Base-by-base conservation (phyloP, 2,797 vertebrate genomes). In the Chromis chromis region DNA sequence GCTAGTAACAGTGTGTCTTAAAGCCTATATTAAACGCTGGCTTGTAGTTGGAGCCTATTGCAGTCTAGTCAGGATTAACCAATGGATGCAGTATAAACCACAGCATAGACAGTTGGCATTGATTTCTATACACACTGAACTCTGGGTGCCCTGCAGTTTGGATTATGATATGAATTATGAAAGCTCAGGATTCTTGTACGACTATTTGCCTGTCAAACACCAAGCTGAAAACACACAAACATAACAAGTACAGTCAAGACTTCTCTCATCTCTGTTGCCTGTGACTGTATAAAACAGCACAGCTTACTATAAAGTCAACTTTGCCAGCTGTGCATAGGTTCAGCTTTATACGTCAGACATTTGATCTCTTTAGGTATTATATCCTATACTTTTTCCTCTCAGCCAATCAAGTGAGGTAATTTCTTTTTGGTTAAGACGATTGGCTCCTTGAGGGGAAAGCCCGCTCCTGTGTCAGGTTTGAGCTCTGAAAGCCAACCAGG, bases 381-480 rank as follows among this genome's bases (percentile, higher is more conserved):
- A 65, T 76, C 60, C 66, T 75, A 65, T 36, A 28, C 42, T 53
- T 50, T 83, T 70, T 83, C 21, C 33, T 69, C 54, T 65, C 61
- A 55, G 67, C 72, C 67, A 82, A 79, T 82, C 69, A 80, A 70
- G 61, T 86, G 83, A 76, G 55, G 79, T 89, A 10, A 88, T 88
- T 75, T 64, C 24, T 78, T 65, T 80, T 66, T 64, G 70, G 77
- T 72, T 71, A 84, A 71, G 70, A 70, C 19, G 57, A 76, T 59
- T 75, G 74, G 66, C 55, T 84, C 74, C 69, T 74, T 4, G 5
- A 80, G 70, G 78, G 54, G 60, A 73, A 77, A n/a, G 76, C 67
- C 48, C 50, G 67, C 76, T 79, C 70, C 24, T 79, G 76, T 70
- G 76, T 83, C 84, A 80, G 76, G 63, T 82, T 63, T 70, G 65